Conservation (phyloP, 2,888 invertebrate genomes). For the Caenorhabditis plicata region DNA sequence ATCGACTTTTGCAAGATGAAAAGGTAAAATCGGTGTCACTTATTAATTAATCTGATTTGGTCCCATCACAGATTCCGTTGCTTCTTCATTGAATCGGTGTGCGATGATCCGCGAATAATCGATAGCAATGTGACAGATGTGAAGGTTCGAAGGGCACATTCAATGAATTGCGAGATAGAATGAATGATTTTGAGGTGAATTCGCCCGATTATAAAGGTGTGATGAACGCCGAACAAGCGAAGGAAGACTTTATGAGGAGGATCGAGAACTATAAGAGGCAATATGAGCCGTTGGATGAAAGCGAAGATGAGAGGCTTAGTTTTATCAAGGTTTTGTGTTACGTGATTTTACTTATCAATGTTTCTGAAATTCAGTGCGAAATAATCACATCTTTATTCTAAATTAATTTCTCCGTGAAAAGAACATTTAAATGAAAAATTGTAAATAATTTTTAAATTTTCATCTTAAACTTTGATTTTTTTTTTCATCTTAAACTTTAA, state of each 20-base stretch:
- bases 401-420: too few species aligned
- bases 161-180: background rate
- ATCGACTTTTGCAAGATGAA: conserved; percentile 43
- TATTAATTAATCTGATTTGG: background rate
- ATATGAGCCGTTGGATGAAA: conserved; percentile 74
- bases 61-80: conserved; percentile 78
- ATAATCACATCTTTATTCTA: too few species aligned
- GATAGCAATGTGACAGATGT: conserved; percentile 86
- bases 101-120: conserved; percentile 90
- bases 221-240: conserved; percentile 83
- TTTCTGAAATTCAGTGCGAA: too few species aligned
- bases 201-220: conserved; percentile 85
- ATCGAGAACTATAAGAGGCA: conserved; percentile 89
- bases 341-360: too few species aligned
- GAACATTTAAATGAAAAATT: too few species aligned
- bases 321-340: conserved; percentile 53
- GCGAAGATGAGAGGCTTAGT: conserved; percentile 23
- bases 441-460: too few species aligned
- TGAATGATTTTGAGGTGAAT: conserved; percentile 76
- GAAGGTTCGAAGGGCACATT: conserved; percentile 23
- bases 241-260: conserved; percentile 84
- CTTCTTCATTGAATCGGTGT: conserved; percentile 96
- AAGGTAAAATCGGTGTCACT: conserved; percentile 5
- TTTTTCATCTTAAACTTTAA: too few species aligned
- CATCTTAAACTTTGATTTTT: too few species aligned